A percentile compares a stretch with the other conserved stretches of the same genome.
Conservation (phyloP, 1,140 invertebrate species). For the Rhagoletis pomonella region DNA sequence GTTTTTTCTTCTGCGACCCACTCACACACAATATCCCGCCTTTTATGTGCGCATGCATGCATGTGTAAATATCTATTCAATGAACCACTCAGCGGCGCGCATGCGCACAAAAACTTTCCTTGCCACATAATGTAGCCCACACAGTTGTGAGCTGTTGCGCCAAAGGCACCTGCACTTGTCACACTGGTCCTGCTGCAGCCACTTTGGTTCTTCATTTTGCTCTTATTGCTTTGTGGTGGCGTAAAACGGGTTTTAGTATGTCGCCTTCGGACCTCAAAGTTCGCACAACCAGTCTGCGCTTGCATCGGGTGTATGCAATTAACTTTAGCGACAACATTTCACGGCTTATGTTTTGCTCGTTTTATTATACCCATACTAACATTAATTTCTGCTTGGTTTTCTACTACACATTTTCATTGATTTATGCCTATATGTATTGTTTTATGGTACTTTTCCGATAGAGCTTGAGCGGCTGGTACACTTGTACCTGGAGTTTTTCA, state of each 20-base stretch:
- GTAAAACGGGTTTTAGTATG: conserved; percentile 26
- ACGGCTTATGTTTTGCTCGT: neutral
- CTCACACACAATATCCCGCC: neutral
- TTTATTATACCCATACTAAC: neutral
- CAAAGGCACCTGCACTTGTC: conserved; percentile 44
- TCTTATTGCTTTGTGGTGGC: conserved; percentile 27
- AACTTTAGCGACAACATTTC: neutral
- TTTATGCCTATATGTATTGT: neutral
- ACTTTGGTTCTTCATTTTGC: neutral
- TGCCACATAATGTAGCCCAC: conserved; percentile 37
- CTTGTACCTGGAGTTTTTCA: neutral
- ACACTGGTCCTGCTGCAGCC: conserved; percentile 20
- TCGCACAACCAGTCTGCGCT: conserved; percentile 27
- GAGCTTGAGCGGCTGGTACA: neutral
- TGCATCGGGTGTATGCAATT: neutral
- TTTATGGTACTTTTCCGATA: conserved; percentile 11
- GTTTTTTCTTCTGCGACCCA: neutral
- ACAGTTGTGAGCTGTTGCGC: neutral
- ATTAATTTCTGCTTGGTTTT: neutral
- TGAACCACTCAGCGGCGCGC: neutral
- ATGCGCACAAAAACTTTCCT: conserved; percentile 44
- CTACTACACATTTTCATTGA: neutral
- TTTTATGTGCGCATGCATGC: neutral
- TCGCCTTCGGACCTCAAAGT: conserved; percentile 31
- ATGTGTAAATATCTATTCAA: neutral